Conservation (phyloP, 2,113 vertebrate species). For the Trichechus manatus region DNA sequence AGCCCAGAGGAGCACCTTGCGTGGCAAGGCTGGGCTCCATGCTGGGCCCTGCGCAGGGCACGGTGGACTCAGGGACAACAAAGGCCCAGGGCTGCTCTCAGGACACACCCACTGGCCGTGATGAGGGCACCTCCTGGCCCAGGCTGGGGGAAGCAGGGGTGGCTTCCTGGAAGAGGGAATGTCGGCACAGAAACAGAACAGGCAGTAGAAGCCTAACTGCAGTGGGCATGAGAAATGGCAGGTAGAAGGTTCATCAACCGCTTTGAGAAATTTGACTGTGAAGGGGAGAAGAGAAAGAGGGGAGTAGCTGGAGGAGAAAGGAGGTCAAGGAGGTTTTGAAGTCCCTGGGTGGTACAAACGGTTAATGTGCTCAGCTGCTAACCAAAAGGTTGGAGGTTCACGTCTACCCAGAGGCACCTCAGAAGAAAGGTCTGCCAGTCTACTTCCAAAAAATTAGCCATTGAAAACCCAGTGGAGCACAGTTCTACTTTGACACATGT, state of each 20-base stretch:
- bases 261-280: neutral
- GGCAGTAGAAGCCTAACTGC: neutral
- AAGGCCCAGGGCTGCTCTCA: neutral
- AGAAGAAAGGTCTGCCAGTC: neutral
- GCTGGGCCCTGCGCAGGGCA: neutral
- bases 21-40: neutral
- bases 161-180: neutral
- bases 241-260: neutral
- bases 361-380: neutral
- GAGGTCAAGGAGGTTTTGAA: neutral
- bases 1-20: neutral
- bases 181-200: neutral
- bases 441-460: neutral
- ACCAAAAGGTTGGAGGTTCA: neutral
- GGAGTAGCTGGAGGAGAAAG: neutral
- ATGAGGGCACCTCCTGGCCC: neutral
- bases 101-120: neutral
- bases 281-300: neutral
- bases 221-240: neutral
- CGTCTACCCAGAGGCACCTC: neutral
- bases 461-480: neutral
- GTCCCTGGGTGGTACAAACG: neutral
- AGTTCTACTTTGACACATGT: neutral
- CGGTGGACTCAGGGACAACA: accelerated
- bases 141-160: neutral